phyloP scores from a whole-genome alignment of 1,140 invertebrate species.

The Vollenhovia emeryi region DNA sequence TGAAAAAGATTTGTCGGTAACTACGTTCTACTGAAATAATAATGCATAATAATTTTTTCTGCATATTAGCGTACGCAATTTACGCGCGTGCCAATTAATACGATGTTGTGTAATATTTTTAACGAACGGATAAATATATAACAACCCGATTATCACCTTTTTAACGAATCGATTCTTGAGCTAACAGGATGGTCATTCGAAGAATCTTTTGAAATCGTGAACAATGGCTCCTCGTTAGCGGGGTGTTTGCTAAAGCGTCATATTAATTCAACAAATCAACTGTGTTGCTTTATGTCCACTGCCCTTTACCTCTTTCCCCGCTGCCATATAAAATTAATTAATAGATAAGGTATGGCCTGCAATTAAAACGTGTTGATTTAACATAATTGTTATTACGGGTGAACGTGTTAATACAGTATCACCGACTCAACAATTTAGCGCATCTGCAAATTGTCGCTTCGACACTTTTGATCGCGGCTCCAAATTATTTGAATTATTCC shows the following conservation, averaged over 20 bases:
- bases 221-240: conserved; percentile 36
- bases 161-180: conserved; percentile 3
- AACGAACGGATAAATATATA: background rate
- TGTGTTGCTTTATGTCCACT: background rate
- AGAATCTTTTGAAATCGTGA: conserved; percentile 34
- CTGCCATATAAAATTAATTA: conserved; percentile 3
- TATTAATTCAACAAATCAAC: conserved; percentile 39
- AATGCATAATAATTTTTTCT: background rate
- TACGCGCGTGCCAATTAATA: conserved; percentile 13
- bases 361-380: conserved; percentile 23
- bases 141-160: background rate
- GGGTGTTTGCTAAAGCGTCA: conserved; percentile 26
- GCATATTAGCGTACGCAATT: background rate
- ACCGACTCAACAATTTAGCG: background rate
- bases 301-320: background rate
- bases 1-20: background rate
- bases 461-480: background rate
- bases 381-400: background rate
- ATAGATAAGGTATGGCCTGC: background rate
- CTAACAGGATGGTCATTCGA: conserved; percentile 2
- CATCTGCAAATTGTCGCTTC: background rate
- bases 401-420: conserved; percentile 1
- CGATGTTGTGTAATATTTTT: background rate
- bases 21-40: background rate
- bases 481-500: background rate